phyloP scores from a whole-genome alignment of 2,113 vertebrate genomes.

The Dromas ardeola region DNA sequence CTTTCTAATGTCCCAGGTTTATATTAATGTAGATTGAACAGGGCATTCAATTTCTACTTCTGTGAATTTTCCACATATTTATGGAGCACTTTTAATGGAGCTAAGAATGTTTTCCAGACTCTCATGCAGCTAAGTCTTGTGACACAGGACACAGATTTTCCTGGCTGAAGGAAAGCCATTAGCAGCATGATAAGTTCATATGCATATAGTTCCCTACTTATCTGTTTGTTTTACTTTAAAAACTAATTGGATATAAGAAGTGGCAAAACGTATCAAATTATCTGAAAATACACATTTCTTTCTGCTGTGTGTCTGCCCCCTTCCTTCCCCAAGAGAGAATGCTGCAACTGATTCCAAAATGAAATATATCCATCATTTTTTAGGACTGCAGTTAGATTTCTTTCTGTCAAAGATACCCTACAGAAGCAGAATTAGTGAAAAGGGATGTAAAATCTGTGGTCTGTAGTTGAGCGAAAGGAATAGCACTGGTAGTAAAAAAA shows the following conservation, averaged over 20 bases:
- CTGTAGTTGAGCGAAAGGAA: not conserved
- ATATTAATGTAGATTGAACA: not conserved
- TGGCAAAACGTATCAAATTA: not conserved
- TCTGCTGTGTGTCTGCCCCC: not conserved
- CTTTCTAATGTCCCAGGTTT: not conserved
- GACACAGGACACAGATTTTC: not conserved
- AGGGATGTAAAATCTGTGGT: not conserved
- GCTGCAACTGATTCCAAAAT: not conserved
- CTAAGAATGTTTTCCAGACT: not conserved
- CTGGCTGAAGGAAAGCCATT: not conserved
- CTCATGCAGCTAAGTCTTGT: not conserved
- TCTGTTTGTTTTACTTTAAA: not conserved
- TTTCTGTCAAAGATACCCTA: not conserved
- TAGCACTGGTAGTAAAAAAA: not conserved
- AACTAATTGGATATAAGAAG: not conserved
- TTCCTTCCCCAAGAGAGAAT: not conserved
- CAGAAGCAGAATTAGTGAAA: not conserved
- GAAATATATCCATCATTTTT: not conserved
- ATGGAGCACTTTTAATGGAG: not conserved
- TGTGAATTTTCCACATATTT: not conserved
- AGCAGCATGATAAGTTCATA: not conserved
- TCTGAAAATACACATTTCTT: not conserved
- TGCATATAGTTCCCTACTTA: not conserved
- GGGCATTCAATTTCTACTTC: not conserved
- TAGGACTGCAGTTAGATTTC: not conserved